Base-by-base conservation (phyloP, 1,140 invertebrate species). In the Stegodyphus mimosarum region DNA sequence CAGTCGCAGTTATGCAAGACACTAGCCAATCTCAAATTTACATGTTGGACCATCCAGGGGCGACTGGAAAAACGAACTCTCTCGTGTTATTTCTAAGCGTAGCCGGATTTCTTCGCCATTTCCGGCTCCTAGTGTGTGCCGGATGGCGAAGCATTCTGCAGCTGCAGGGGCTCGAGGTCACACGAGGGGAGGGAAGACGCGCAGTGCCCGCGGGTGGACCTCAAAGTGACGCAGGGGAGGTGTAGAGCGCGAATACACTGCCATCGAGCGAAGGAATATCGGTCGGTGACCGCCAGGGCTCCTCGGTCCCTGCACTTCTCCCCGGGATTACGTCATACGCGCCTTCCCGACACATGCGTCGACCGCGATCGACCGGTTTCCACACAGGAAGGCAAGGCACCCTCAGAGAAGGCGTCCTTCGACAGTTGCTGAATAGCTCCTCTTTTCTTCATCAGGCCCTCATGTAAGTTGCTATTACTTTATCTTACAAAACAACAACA, bases 361-460 rank as follows among this genome's bases (percentile, higher is more conserved):
- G 80, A 83, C 63, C 80, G 80, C 80, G 80, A 83, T 83, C 80
- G 80, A 83, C 80, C 80, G 51, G 72, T 67, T 67, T 52, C 55
- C 33, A 33, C 33, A 33, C 33, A 48, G 51, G 52, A 48, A 9
- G 7, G 52, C 52, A 74, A 5, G 10, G 7, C 72, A 6, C 51
- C 52, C 15, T 74, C 7, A 0, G 11, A 11, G 7, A 13, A 50
- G 48, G 51, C 33, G 9, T 71, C 70, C 15, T 50, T 71, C 48
- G 70, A 6, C 15, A 4, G 5, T 6, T 18, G 10, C 10, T 13
- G 48, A 33, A 1, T 33, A 33, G 33, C 1, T 33, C 33, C 33
- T 33, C 33, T 33, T 33, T 33, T 3, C 33, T 33, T 33, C 33
- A 33, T 33, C 33, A 33, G 33, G 3, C 33, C 33, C 33, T 33